A percentile compares a stretch with the other conserved stretches of the same genome.
These are phyloP conservation scores for Holothuria leucospilota DNA, from an alignment of 53 echinoderm and acorn worm species.

Conservation along the genomic window DNA sequence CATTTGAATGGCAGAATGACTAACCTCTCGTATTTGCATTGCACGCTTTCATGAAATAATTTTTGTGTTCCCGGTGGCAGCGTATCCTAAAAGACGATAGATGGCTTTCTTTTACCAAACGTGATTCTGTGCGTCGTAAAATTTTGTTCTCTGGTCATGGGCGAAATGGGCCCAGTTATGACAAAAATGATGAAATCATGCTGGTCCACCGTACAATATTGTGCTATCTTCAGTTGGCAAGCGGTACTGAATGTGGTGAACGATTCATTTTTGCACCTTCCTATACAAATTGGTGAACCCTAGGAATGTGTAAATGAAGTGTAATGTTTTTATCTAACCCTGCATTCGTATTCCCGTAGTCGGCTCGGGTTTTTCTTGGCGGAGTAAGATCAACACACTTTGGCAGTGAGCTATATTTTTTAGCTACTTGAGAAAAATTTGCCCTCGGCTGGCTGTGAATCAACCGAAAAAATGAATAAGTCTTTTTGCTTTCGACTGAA, in stretches of 20 bases:
- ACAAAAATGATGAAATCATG: constrained; percentile 10
- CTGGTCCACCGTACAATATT: background rate
- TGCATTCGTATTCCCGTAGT: no score
- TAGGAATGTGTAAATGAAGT: constrained; percentile 1
- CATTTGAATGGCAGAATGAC: background rate
- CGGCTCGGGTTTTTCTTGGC: no score
- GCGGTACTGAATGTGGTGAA: background rate
- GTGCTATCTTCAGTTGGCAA: constrained; percentile 8
- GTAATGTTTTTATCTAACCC: background rate
- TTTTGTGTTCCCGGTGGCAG: background rate
- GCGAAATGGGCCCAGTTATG: constrained; percentile 26
- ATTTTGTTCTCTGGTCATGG: background rate
- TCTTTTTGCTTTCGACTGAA: no score
- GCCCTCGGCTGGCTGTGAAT: no score
- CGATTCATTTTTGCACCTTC: background rate
- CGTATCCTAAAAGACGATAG: background rate
- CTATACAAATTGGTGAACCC: background rate
- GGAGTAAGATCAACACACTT: no score
- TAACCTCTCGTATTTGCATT: background rate
- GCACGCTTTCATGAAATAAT: constrained; percentile 16
- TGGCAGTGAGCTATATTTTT: no score
- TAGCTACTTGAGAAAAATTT: no score
- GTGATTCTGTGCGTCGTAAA: background rate
- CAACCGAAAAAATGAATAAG: no score
- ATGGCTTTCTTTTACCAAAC: background rate